These are phyloP conservation scores for Xenopus petersii DNA, from an alignment of 2,797 vertebrate species.

Conservation along the genomic window DNA sequence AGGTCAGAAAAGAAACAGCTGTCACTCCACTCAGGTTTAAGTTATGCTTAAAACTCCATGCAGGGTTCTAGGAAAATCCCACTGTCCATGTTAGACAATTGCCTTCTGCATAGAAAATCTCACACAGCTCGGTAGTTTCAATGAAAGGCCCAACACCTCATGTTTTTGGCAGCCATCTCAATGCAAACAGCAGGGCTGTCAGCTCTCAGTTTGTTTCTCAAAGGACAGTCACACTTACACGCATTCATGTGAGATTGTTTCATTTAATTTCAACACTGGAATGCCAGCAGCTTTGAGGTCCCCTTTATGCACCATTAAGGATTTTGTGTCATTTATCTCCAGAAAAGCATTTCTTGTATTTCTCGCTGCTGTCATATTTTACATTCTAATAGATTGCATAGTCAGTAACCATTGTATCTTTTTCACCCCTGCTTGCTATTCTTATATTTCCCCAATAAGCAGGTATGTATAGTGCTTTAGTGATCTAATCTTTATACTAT, in stretches of 20 bases:
- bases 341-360: conserved; percentile 24
- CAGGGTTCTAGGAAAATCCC: conserved; percentile 19
- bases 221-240: conserved; percentile 6
- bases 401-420: conserved; percentile 16
- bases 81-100: conserved; percentile 27
- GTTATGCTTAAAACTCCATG: conserved; percentile 12
- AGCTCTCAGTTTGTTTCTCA: conserved; percentile 19
- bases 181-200: conserved; percentile 20
- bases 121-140: conserved; percentile 12
- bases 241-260: conserved; percentile 13
- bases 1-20: conserved; percentile 9
- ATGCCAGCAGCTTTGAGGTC: conserved; percentile 42
- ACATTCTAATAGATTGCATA: conserved; percentile 30
- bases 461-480: neutral
- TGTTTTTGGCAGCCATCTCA: conserved; percentile 28
- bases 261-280: conserved; percentile 26
- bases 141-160: conserved; percentile 14
- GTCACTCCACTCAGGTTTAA: conserved; percentile 22
- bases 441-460: conserved; percentile 4
- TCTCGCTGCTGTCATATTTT: conserved; percentile 44
- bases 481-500: no score
- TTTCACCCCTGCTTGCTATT: conserved; percentile 3
- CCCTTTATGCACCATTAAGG: conserved; percentile 44
- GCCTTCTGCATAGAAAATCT: conserved; percentile 8
- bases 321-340: conserved; percentile 40